Evolutionary conservation across 2,888 invertebrate genomes (phyloP).

Genomic region (Elysia crispata): DNA sequence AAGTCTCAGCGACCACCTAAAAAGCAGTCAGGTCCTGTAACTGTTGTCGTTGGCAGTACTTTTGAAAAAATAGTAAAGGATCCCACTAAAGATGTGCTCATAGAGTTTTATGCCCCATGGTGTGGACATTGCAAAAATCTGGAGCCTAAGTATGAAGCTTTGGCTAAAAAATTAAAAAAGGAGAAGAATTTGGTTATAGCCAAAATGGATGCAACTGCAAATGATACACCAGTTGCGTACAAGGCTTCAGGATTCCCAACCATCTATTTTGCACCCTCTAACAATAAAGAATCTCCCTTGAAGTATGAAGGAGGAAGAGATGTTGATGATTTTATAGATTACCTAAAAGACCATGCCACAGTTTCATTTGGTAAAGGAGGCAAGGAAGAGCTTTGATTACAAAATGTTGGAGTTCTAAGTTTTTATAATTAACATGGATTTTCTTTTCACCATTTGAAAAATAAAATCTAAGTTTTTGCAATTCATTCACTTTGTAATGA

Average conservation of each 20-base stretch:
- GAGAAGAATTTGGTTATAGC: constrained; percentile 74
- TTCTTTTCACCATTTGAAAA: too few relatives aligned
- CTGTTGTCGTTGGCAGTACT: constrained; percentile 80
- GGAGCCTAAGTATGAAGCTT: constrained; percentile 79
- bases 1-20: constrained; percentile 80
- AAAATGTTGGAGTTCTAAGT: too few relatives aligned
- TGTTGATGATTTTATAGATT: constrained; percentile 73
- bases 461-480: too few relatives aligned
- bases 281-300: constrained; percentile 75
- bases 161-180: constrained; percentile 73
- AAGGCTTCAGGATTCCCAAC: constrained; percentile 80
- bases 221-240: constrained; percentile 78
- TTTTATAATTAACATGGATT: too few relatives aligned
- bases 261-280: constrained; percentile 77
- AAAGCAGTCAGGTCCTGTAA: constrained; percentile 79
- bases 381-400: constrained; percentile 69
- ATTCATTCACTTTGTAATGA: too few relatives aligned
- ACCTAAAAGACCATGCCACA: constrained; percentile 70
- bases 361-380: constrained; percentile 62
- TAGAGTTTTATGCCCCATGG: constrained; percentile 82
- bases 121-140: constrained; percentile 81
- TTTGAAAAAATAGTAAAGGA: constrained; percentile 80
- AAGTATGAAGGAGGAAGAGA: constrained; percentile 76
- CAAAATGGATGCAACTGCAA: constrained; percentile 79
- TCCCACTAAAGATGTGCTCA: constrained; percentile 79